Evolutionary conservation across 2,888 invertebrate species (phyloP), one percentile per base, ranked within the genome.

Genomic region (Agriopis marginaria): DNA sequence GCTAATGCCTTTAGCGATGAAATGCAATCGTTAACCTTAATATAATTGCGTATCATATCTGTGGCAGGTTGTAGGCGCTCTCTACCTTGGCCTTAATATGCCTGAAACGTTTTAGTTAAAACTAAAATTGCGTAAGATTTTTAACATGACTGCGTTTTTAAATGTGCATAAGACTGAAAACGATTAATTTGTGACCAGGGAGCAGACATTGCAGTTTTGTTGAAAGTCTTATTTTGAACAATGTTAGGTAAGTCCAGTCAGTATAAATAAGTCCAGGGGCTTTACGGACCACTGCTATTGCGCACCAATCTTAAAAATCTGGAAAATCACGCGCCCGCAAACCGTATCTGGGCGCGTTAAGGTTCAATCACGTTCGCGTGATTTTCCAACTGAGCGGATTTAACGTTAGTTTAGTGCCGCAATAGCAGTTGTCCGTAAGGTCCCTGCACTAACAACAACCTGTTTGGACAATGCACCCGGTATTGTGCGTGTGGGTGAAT

Each of bases 81-180:
- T 47, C 12, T 63, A 40, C 64, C 64, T 69, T 69, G 68, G 56
- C 68, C 60, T 9, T 44, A 64, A 64, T 63, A 11, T 10, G 56
- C 39, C 17, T 47, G 23, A 60, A 47, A 17, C 8, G 50, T 45
- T 62, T 53, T 23, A n/a, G 53, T 44, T 32, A 5, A 17, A 11
- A 32, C 45, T 62, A 5, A 17, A 11, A 32, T 62, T 62, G 32
- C 53, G 62, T 45, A 44, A 53, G 12, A 32, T 59, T 60, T 14
- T 49, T 14, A 39, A 23, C 12, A 23, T 12, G 45, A 3, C 8
- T 32, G 59, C 12, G 40, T 44, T 44, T 32, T 44, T 23, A 42
- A 50, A 62, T 51, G 60, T 40, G 14, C 47, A 50, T 50, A 14
- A n/a, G 1, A 9, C n/a, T 60, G 60, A 61, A 40, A 50, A 50